Evolutionary conservation across 2,113 vertebrate genomes (phyloP).

Genomic region (Mirza zaza): DNA sequence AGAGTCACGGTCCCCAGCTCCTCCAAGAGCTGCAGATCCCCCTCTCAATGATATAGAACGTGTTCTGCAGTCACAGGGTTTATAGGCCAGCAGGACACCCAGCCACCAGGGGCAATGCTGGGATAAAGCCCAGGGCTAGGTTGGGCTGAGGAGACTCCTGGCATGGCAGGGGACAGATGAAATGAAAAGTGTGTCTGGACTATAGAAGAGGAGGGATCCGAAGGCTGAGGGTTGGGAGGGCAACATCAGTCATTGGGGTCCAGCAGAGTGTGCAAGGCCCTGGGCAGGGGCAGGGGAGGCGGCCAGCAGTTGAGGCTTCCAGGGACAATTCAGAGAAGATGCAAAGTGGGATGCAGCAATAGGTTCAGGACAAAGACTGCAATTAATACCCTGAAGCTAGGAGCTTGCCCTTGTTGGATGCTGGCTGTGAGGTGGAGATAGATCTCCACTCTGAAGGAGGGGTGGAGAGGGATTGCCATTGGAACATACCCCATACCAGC

Average conservation of each 20-base stretch:
- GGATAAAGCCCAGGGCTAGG: not conserved
- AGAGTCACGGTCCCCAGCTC: not conserved
- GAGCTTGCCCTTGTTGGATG: not conserved
- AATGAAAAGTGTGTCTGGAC: not conserved
- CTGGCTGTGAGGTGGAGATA: not conserved
- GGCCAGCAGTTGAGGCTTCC: not conserved
- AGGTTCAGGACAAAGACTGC: not conserved
- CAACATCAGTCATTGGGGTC: not conserved
- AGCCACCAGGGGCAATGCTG: not conserved
- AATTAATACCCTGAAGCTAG: not conserved
- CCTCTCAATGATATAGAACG: not conserved
- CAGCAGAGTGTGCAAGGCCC: not conserved
- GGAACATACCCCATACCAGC: not conserved
- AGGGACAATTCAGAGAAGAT: not conserved
- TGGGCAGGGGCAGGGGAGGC: not conserved
- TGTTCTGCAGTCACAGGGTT: not conserved
- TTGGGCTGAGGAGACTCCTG: not conserved
- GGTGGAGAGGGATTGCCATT: not conserved
- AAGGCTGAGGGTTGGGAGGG: not conserved
- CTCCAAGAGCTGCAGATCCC: not conserved
- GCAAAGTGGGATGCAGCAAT: not conserved
- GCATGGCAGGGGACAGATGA: not conserved
- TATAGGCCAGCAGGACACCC: not conserved
- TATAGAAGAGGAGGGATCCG: not conserved
- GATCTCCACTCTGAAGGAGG: not conserved